phyloP scores from a whole-genome alignment of 2,113 vertebrate species.

The Trachemys scripta region DNA sequence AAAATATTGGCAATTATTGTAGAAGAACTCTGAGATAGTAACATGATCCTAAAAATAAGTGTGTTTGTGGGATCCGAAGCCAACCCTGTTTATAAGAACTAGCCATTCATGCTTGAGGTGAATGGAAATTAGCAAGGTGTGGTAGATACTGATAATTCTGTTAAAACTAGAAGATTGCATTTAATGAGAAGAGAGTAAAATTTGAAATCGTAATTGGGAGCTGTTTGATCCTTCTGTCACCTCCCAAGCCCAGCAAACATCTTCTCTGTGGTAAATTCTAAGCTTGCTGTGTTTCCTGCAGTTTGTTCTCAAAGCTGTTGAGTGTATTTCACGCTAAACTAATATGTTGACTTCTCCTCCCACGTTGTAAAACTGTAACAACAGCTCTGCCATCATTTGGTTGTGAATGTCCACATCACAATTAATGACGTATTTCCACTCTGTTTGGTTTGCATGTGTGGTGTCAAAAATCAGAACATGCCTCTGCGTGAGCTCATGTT shows the following conservation, averaged over 20 bases:
- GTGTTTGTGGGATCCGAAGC: not conserved
- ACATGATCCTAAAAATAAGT: not conserved
- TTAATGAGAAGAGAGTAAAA: not conserved
- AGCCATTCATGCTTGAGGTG: not conserved
- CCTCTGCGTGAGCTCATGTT: not conserved
- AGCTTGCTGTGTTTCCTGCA: rapidly evolving
- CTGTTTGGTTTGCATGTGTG: not conserved
- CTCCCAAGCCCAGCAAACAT: not conserved
- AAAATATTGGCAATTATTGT: not conserved
- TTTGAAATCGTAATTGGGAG: not conserved
- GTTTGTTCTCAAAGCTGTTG: not conserved
- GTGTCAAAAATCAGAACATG: not conserved
- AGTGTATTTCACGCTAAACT: not conserved
- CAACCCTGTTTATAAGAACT: not conserved
- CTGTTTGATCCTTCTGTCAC: not conserved
- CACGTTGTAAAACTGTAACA: not conserved
- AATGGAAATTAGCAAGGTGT: not conserved
- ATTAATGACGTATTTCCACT: not conserved
- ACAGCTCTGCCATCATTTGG: not conserved
- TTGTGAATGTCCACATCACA: not conserved
- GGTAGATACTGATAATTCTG: not conserved
- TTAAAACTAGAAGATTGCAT: not conserved
- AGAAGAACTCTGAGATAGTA: not conserved
- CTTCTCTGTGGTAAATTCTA: not conserved
- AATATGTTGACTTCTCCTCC: not conserved